phyloP scores from a whole-genome alignment of 2,888 invertebrate genomes.

The Chouioia cunea region DNA sequence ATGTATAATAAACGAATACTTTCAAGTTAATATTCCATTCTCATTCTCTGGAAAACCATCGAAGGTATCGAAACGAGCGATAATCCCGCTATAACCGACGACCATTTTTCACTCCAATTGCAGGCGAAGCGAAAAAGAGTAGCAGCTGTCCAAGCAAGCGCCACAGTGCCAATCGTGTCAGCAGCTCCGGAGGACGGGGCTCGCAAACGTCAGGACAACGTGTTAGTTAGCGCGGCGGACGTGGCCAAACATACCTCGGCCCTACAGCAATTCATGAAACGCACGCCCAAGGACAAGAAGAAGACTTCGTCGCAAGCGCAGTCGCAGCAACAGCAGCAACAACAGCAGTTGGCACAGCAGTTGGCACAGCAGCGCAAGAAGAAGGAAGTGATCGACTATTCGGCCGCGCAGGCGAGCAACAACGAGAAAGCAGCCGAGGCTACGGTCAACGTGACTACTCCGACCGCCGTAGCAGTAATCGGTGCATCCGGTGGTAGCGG shows the following conservation, averaged over 20 bases:
- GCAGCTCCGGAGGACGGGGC: slow-evolving; percentile 39
- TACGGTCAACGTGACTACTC: slow-evolving; percentile 61
- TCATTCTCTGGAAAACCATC: too few species aligned
- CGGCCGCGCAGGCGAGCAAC: slow-evolving; percentile 73
- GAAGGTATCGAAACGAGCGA: too few species aligned
- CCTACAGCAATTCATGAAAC: slow-evolving; percentile 34
- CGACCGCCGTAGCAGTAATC: slow-evolving; percentile 70
- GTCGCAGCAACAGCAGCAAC: slow-evolving; percentile 46
- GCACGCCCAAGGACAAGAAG: slow-evolving; percentile 42
- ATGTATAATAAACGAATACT: too few species aligned
- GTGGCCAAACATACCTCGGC: slow-evolving; percentile 37
- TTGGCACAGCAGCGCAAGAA: slow-evolving; percentile 73
- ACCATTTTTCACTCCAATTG: slow-evolving; percentile 26
- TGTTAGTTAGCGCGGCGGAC: slow-evolving; percentile 31
- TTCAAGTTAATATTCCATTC: too few species aligned
- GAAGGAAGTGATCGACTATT: slow-evolving; percentile 85
- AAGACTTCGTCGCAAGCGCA: neutral
- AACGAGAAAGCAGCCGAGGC: slow-evolving; percentile 72
- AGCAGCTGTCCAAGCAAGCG: slow-evolving; percentile 41
- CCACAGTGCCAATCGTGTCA: slow-evolving; percentile 7
- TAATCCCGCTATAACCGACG: too few species aligned
- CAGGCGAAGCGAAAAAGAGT: slow-evolving; percentile 51
- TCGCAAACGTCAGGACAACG: slow-evolving; percentile 39
- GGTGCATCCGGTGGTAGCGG: slow-evolving; percentile 60
- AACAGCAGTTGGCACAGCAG: slow-evolving; percentile 65